phyloP scores from a whole-genome alignment of 2,113 vertebrate species.

The Pluvianellus socialis region DNA sequence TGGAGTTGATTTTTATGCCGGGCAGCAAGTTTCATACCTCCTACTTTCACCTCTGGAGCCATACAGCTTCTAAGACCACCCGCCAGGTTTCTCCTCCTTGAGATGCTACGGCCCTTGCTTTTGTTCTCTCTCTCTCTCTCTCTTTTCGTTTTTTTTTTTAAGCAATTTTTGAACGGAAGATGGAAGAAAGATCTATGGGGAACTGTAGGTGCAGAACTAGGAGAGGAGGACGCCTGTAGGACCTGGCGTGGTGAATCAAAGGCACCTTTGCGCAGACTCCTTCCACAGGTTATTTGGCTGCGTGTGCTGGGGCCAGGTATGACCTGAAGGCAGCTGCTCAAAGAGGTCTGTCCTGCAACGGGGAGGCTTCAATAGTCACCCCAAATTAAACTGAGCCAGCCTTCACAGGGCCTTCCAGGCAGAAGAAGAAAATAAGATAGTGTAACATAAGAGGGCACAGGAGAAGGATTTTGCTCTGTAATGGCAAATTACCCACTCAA shows the following conservation, averaged over 20 bases:
- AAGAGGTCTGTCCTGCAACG: neutral
- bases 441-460: conserved; percentile 1
- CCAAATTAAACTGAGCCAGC: neutral
- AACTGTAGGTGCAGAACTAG: neutral
- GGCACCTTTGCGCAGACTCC: neutral
- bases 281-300: neutral
- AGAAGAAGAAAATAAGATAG: neutral
- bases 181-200: neutral
- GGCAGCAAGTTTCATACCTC: neutral
- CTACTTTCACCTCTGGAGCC: neutral
- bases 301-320: neutral
- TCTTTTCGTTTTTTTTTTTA: neutral
- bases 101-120: neutral
- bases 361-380: neutral
- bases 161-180: neutral
- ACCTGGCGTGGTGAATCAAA: rapidly evolving
- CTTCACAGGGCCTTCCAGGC: neutral
- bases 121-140: neutral
- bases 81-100: neutral
- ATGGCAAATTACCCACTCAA: conserved; percentile 76
- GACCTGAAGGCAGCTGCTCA: neutral
- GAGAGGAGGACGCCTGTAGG: neutral
- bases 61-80: neutral
- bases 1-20: neutral
- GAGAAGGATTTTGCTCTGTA: conserved; percentile 64